phyloP scores from a whole-genome alignment of 1,140 invertebrate species.

The Anastatus disparis region DNA sequence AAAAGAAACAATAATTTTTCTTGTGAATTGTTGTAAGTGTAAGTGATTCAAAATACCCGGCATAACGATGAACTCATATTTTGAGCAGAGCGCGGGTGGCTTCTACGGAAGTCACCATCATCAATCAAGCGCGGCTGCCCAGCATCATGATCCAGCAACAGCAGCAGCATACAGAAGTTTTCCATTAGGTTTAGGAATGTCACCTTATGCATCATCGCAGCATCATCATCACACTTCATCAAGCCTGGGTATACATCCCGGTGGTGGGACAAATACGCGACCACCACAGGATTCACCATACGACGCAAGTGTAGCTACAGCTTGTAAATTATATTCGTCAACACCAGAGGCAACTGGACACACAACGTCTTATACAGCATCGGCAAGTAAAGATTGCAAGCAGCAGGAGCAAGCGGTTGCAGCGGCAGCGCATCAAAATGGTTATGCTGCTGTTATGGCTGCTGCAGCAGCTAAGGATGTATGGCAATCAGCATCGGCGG shows the following conservation, averaged over 20 bases:
- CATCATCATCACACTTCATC: slow-evolving; percentile 81
- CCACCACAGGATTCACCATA: slow-evolving; percentile 89
- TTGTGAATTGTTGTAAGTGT: slow-evolving; percentile 55
- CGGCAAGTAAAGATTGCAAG: slow-evolving; percentile 67
- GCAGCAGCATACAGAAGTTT: slow-evolving; percentile 81
- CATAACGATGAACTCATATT: slow-evolving; percentile 90
- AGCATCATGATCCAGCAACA: slow-evolving; percentile 74
- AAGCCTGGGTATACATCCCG: slow-evolving; percentile 62
- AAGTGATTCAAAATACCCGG: slow-evolving; percentile 55
- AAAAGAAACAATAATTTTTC: too few species aligned
- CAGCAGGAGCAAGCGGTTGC: slow-evolving; percentile 73
- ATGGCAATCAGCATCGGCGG: slow-evolving; percentile 71
- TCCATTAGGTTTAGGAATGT: slow-evolving; percentile 85
- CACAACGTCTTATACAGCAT: slow-evolving; percentile 68
- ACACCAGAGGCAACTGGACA: slow-evolving; percentile 71
- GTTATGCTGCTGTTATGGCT: slow-evolving; percentile 74
- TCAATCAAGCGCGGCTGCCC: slow-evolving; percentile 76
- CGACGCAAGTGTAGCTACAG: slow-evolving; percentile 86
- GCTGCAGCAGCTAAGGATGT: slow-evolving; percentile 75
- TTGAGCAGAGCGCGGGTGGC: slow-evolving; percentile 84
- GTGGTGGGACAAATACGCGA: slow-evolving; percentile 76
- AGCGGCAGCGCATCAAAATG: slow-evolving; percentile 73
- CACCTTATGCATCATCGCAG: slow-evolving; percentile 79
- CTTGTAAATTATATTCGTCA: slow-evolving; percentile 85
- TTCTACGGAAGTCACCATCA: slow-evolving; percentile 91